Evolutionary conservation across 2,888 invertebrate genomes (phyloP), one percentile per base, ranked within the genome.

Genomic region (Sarcophaga caerulescens): DNA sequence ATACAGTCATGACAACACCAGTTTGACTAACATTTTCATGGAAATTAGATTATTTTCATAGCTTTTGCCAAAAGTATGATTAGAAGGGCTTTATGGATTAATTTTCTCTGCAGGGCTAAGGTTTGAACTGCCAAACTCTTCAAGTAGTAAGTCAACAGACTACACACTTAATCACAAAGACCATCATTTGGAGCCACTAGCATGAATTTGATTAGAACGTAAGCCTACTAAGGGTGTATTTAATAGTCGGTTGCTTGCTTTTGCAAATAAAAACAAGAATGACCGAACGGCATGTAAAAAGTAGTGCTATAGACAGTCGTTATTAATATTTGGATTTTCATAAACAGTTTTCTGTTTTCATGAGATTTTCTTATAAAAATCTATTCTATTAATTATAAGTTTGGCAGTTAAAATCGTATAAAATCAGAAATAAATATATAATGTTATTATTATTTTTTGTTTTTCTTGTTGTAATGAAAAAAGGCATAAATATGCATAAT

Each of bases 401-500:
- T 68, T 74, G 52, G 57, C 62, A 77, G 44, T 60, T 76, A 23
- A 82, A 81, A 76, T 19, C 57, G 25, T 60, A 68, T 21, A 19
- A 60, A 62, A 60, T 44, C 65, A 52, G 14, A 66, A 80, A 74
- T 45, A 69, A 21, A 76, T 68, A 77, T 70, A 25, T 68, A 62
- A 66, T 52, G 52, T 73, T 52, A 68, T 71, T 73, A 62, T 78
- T 78, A 68, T 5, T 60, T 60, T 60, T 8, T 60, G 14, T 60
- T n/a, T 4, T n/a, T 10, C 0, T 19, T 10, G 60, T n/a, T 17
- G 60, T 44, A 73, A 35, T 10, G 75, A 78, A 78, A 63, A 21
- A 63, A 23, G 21, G 83, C 85, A 81, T 75, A 83, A 83, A 84
- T 83, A 81, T 86, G 83, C 85, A 86, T 86, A 86, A 83, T 86